Evolutionary conservation across 1,140 invertebrate species (phyloP).

Genomic region (Drosophila pandora): DNA sequence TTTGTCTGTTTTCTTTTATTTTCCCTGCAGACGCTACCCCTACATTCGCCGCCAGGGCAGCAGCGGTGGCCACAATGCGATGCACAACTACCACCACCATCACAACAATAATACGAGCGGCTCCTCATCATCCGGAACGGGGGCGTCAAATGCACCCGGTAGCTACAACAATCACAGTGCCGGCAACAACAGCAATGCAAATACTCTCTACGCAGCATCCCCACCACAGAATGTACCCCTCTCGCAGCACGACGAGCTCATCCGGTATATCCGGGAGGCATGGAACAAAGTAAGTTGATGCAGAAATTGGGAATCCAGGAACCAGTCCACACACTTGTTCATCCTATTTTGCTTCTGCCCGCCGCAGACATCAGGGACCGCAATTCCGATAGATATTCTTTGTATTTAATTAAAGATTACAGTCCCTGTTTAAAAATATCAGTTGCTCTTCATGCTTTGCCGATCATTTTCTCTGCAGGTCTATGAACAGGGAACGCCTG

Average conservation of each 20-base stretch:
- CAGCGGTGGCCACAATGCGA: conserved; percentile 39
- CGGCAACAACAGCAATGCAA: conserved; percentile 54
- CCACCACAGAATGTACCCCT: conserved; percentile 59
- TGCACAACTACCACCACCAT: conserved; percentile 69
- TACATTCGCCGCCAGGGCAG: conserved; percentile 75
- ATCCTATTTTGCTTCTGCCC: conserved; percentile 15
- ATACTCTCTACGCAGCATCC: conserved; percentile 29
- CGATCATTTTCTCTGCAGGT: conserved; percentile 53
- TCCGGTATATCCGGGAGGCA: conserved; percentile 78
- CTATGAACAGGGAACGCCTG: conserved; percentile 70
- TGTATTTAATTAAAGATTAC: not conserved
- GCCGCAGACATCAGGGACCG: conserved; percentile 18
- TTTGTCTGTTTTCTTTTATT: conserved; percentile 17
- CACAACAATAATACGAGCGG: conserved; percentile 50
- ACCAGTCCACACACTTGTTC: conserved; percentile 2
- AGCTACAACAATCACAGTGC: conserved; percentile 68
- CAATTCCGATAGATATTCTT: not conserved
- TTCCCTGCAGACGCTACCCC: conserved; percentile 65
- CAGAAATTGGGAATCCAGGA: not conserved
- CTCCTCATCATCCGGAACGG: conserved; percentile 50
- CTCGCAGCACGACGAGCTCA: conserved; percentile 81
- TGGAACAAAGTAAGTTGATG: conserved; percentile 73
- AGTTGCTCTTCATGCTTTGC: conserved; percentile 35
- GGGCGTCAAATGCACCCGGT: conserved; percentile 50
- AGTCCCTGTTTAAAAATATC: conserved; percentile 20